phyloP scores from a whole-genome alignment of 2,888 invertebrate species.

The Limnephilus rhombicus region DNA sequence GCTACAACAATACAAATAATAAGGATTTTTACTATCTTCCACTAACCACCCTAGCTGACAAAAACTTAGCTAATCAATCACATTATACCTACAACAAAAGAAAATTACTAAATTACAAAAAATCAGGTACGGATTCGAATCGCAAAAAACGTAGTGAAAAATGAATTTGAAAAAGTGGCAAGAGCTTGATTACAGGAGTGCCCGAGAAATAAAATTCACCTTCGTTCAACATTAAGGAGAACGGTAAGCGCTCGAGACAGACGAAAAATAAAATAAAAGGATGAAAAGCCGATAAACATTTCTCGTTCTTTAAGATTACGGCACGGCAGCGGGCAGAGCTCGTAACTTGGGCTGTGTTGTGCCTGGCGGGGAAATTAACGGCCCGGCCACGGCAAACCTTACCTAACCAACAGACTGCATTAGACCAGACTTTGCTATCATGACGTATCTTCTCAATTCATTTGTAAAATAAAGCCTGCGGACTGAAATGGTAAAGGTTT shows the following conservation, averaged over 20 bases:
- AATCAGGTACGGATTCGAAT: background rate
- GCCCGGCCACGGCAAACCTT: background rate
- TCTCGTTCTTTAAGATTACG: conserved; percentile 24
- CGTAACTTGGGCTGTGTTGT: background rate
- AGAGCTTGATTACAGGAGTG: conserved; percentile 14
- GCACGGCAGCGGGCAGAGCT: background rate
- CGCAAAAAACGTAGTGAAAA: background rate
- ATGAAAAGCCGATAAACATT: conserved; percentile 4
- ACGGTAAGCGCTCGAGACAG: background rate
- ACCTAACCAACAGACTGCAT: no score
- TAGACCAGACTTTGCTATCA: no score
- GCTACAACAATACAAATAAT: background rate
- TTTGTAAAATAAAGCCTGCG: no score
- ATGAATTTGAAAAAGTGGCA: background rate
- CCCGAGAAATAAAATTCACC: background rate
- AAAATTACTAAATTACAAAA: background rate
- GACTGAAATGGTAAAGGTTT: no score
- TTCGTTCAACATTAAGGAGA: background rate
- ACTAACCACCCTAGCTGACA: background rate
- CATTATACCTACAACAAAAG: background rate
- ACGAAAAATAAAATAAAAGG: background rate
- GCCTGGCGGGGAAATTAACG: conserved; percentile 13
- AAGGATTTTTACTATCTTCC: background rate
- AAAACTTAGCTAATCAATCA: background rate
- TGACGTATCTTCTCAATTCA: no score